These are phyloP conservation scores for Orchesella flavescens DNA, from an alignment of 2,888 invertebrate species.

Conservation along the genomic window DNA sequence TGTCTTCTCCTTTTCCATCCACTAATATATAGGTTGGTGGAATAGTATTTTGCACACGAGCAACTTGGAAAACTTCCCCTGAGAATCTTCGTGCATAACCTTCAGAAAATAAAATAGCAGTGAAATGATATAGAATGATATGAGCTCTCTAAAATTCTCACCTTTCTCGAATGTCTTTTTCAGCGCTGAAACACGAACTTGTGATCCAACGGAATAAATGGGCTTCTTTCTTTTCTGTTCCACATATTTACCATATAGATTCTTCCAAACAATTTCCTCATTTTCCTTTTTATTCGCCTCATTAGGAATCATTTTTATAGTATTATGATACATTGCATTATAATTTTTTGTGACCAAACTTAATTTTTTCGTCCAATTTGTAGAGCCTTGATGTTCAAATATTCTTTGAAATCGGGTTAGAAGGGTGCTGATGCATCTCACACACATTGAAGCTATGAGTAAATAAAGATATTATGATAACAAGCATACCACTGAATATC, in stretches of 20 bases:
- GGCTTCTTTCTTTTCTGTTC: not conserved
- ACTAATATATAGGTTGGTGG: not conserved
- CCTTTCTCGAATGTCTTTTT: slow-evolving; percentile 13
- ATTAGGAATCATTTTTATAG: not conserved
- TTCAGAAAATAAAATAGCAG: too few relatives aligned
- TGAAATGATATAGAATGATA: too few relatives aligned
- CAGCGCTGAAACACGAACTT: not conserved
- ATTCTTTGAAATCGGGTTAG: not conserved
- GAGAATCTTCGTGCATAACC: not conserved
- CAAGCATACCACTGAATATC: not conserved
- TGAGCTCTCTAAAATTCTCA: not conserved
- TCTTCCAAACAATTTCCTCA: not conserved
- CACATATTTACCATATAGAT: not conserved
- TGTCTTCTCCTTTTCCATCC: not conserved
- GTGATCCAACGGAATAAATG: not conserved
- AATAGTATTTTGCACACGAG: not conserved
- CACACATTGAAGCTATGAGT: slow-evolving; percentile 1
- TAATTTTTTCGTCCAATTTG: not conserved
- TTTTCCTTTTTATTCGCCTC: not conserved
- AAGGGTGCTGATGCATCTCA: not conserved
- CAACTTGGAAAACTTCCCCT: not conserved
- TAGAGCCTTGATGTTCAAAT: too few relatives aligned
- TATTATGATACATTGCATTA: not conserved
- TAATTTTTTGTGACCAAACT: not conserved
- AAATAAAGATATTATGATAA: not conserved